Evolutionary conservation across 2,113 vertebrate species (phyloP).

Genomic region (Polypterus bichir): DNA sequence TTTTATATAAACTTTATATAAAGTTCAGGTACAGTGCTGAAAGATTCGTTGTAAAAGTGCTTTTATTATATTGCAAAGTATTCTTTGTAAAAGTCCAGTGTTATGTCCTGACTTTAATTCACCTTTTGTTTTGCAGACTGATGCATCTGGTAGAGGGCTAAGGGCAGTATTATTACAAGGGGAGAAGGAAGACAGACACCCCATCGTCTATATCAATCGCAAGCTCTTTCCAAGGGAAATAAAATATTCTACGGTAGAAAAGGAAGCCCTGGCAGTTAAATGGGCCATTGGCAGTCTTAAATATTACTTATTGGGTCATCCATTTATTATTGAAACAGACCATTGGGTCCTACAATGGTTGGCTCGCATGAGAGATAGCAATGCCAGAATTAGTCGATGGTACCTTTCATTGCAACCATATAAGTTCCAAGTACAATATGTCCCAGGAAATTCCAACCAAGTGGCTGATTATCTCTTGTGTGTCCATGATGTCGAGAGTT

Average conservation of each 20-base stretch:
- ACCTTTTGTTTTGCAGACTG: slow-evolving; percentile 3
- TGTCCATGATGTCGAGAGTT: too few relatives aligned
- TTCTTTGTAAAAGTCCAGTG: neutral
- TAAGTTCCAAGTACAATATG: too few relatives aligned
- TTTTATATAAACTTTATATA: too few relatives aligned
- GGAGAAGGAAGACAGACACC: neutral
- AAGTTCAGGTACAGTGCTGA: too few relatives aligned
- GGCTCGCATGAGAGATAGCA: too few relatives aligned
- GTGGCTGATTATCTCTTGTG: too few relatives aligned
- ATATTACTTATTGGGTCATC: neutral
- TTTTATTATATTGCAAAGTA: neutral
- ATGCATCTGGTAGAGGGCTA: neutral
- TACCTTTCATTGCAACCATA: too few relatives aligned
- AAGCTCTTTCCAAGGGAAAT: neutral
- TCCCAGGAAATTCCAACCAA: too few relatives aligned
- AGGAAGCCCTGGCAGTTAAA: too few relatives aligned
- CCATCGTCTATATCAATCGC: neutral
- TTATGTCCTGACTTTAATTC: neutral
- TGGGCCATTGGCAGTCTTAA: neutral
- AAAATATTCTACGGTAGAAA: neutral
- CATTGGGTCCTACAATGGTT: too few relatives aligned
- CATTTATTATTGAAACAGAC: neutral
- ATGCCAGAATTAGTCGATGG: too few relatives aligned
- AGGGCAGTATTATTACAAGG: neutral
- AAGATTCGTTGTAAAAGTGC: neutral